phyloP scores from a whole-genome alignment of 2,113 vertebrate genomes.

The Seriola rivoliana region DNA sequence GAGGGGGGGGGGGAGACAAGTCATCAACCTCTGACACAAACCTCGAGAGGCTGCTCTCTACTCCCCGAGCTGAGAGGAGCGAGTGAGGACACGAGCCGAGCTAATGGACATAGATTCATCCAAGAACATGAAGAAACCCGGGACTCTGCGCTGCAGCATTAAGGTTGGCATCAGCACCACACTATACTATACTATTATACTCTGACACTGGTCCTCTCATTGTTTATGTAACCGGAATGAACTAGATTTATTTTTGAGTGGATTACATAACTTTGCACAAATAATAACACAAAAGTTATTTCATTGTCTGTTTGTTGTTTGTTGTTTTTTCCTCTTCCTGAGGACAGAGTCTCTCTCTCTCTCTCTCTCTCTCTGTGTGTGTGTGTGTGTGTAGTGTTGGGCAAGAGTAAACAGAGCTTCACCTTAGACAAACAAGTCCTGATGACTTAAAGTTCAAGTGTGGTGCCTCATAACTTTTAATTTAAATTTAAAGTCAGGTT shows the following conservation, averaged over 20 bases:
- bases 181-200: background rate
- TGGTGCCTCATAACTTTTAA: too few species aligned
- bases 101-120: constrained; percentile 65
- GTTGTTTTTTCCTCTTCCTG: too few species aligned
- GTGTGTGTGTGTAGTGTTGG: too few species aligned
- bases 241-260: background rate
- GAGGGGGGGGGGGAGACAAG: background rate
- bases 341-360: background rate
- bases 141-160: constrained; percentile 66
- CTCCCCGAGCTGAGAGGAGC: background rate
- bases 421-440: background rate
- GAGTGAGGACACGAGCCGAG: constrained; percentile 2
- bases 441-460: too few species aligned
- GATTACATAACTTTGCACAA: background rate
- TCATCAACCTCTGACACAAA: constrained; percentile 9
- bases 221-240: background rate
- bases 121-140: constrained; percentile 59
- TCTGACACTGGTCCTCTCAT: background rate
- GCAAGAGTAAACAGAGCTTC: background rate
- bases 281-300: background rate
- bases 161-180: constrained; percentile 73
- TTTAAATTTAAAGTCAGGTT: too few species aligned
- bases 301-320: too few species aligned
- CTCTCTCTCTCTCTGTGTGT: too few species aligned
- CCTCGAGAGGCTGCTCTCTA: background rate